These are phyloP conservation scores for Notolepis coatsorum DNA, from an alignment of 2,797 vertebrate genomes.

Conservation along the genomic window DNA sequence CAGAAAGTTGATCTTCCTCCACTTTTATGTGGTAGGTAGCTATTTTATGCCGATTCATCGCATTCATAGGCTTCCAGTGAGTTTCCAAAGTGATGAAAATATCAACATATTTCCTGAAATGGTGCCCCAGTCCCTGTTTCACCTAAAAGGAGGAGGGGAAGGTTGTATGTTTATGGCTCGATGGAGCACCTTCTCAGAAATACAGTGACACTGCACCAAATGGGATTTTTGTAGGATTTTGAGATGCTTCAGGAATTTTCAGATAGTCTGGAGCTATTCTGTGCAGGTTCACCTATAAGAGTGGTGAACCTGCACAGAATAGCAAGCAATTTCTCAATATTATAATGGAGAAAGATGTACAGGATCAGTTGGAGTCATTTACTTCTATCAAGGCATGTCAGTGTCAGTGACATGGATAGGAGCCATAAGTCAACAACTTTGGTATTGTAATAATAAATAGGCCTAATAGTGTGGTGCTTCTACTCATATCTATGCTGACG, in stretches of 20 bases:
- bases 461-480: neutral
- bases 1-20: neutral
- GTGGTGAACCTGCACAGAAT: neutral
- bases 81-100: neutral
- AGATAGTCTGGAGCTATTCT: too few species aligned
- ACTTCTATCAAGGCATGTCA: neutral
- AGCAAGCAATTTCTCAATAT: neutral
- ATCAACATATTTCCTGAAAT: neutral
- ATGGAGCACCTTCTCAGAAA: constrained; percentile 8
- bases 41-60: neutral
- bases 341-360: neutral
- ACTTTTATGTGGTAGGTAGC: neutral
- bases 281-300: neutral
- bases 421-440: constrained; percentile 5
- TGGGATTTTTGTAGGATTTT: neutral
- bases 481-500: neutral
- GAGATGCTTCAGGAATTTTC: neutral
- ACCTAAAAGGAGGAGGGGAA: too few species aligned
- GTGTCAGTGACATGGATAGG: neutral
- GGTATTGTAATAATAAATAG: constrained; percentile 12
- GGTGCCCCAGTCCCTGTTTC: neutral
- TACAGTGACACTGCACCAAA: neutral
- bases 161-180: too few species aligned
- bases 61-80: neutral
- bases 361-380: neutral